Percentiles rank a stretch among this genome's conserved stretches.
Evolutionary conservation across 2,888 invertebrate genomes (phyloP).

Genomic region (Brachycybe producta): DNA sequence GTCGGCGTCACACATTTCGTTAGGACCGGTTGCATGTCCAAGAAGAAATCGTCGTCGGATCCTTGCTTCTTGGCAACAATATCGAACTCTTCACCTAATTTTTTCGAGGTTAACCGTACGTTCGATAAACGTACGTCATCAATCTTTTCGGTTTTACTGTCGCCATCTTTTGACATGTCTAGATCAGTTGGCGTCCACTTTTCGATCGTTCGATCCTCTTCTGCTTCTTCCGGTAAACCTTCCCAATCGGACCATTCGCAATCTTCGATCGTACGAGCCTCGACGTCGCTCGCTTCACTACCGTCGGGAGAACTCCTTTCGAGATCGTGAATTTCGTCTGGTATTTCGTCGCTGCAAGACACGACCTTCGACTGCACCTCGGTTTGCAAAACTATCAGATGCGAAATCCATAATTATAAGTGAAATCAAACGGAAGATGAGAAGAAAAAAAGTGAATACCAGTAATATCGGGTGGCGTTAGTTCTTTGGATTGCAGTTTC

Average conservation of each 20-base stretch:
- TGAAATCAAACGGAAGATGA: too few species aligned
- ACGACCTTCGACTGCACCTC: too few species aligned
- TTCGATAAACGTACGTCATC: neutral
- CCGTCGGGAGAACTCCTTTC: slow-evolving; percentile 4
- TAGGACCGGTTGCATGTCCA: slow-evolving; percentile 14
- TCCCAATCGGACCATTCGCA: slow-evolving; percentile 13
- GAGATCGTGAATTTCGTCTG: neutral
- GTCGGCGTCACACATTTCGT: too few species aligned
- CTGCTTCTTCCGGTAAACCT: neutral
- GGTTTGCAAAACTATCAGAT: too few species aligned
- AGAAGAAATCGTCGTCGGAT: slow-evolving; percentile 9
- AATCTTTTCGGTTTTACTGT: neutral
- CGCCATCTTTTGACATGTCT: neutral
- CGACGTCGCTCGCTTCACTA: neutral
- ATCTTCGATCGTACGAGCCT: slow-evolving; percentile 8
- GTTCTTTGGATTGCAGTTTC: too few species aligned
- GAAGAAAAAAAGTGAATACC: too few species aligned
- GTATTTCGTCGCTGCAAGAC: too few species aligned
- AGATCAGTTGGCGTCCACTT: neutral
- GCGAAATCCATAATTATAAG: too few species aligned
- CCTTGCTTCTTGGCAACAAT: slow-evolving; percentile 8
- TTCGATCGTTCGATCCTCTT: neutral
- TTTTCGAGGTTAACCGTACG: neutral
- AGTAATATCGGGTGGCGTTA: too few species aligned
- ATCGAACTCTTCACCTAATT: slow-evolving; percentile 15